Conservation (phyloP, 2,797 vertebrate species). For the Chanos chanos region DNA sequence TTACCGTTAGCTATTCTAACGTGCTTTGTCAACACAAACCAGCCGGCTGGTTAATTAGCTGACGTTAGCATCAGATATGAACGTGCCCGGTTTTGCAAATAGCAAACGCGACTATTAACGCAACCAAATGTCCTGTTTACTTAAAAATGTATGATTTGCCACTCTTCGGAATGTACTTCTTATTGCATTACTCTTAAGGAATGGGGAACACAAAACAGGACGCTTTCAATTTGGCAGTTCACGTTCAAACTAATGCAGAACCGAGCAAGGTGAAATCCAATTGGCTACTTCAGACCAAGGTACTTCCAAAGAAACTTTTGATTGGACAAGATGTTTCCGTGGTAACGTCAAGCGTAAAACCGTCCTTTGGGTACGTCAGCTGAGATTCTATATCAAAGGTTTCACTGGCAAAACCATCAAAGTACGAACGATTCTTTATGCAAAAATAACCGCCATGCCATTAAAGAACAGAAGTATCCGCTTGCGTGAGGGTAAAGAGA, state of each 20-base stretch:
- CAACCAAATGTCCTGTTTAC: neutral
- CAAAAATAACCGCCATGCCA: too few species aligned
- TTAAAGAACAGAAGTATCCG: too few species aligned
- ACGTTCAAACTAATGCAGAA: conserved; percentile 62
- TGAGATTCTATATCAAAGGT: too few species aligned
- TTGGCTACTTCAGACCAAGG: conserved; percentile 45
- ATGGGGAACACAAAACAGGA: neutral
- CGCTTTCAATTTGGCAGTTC: conserved; percentile 37
- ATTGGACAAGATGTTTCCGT: conserved; percentile 58
- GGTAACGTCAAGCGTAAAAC: conserved; percentile 56
- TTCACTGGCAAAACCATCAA: too few species aligned
- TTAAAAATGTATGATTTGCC: neutral
- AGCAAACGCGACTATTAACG: neutral
- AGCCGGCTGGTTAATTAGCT: neutral
- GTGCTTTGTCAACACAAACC: too few species aligned
- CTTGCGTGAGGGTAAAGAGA: too few species aligned
- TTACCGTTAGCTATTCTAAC: neutral
- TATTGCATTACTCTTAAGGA: neutral
- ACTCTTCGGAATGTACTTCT: neutral
- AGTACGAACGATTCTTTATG: too few species aligned
- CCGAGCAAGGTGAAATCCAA: conserved; percentile 51
- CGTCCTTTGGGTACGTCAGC: neutral
- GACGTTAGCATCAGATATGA: neutral
- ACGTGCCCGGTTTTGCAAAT: neutral
- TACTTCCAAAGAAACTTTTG: conserved; percentile 23